Evolutionary conservation across 92 coral and sea anemone species (phyloP).

Genomic region (Epizoanthus rinbou): DNA sequence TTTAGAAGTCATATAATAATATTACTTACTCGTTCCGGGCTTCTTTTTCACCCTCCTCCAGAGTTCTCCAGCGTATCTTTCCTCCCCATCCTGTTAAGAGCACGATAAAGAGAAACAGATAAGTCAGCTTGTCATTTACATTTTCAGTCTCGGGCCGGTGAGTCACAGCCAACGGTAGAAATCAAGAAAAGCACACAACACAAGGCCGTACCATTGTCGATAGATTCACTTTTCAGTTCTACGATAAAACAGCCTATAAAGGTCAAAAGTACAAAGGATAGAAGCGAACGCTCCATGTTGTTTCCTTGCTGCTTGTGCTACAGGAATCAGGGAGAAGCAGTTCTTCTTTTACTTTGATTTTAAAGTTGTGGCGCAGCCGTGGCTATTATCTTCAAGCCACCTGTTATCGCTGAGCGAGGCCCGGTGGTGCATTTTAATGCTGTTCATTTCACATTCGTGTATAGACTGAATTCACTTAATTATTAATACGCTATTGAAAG

Average conservation of each 20-base stretch:
- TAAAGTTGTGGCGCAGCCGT: background rate
- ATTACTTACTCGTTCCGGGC: slow-evolving; percentile 16
- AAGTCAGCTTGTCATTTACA: background rate
- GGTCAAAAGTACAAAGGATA: background rate
- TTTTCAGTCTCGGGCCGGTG: background rate
- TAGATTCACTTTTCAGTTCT: slow-evolving; percentile 5
- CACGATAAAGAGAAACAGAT: background rate
- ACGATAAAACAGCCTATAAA: background rate
- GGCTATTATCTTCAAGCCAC: slow-evolving; percentile 4
- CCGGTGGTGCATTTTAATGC: slow-evolving; percentile 18
- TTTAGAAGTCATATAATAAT: background rate
- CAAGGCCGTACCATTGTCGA: slow-evolving; percentile 12
- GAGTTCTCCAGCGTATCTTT: slow-evolving; percentile 36
- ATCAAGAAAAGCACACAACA: background rate
- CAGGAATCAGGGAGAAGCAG: background rate
- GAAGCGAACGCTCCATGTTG: background rate
- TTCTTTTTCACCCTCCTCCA: slow-evolving; percentile 39
- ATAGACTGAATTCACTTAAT: background rate
- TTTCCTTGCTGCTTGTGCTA: background rate
- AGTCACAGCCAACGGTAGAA: too few species aligned
- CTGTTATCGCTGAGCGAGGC: background rate
- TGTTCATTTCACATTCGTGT: slow-evolving; percentile 30
- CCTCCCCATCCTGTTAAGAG: slow-evolving; percentile 34
- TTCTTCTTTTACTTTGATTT: slow-evolving; percentile 15
- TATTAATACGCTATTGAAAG: slow-evolving; percentile 21